phyloP scores from a whole-genome alignment of 1,140 invertebrate genomes.

The Orius insidiosus region DNA sequence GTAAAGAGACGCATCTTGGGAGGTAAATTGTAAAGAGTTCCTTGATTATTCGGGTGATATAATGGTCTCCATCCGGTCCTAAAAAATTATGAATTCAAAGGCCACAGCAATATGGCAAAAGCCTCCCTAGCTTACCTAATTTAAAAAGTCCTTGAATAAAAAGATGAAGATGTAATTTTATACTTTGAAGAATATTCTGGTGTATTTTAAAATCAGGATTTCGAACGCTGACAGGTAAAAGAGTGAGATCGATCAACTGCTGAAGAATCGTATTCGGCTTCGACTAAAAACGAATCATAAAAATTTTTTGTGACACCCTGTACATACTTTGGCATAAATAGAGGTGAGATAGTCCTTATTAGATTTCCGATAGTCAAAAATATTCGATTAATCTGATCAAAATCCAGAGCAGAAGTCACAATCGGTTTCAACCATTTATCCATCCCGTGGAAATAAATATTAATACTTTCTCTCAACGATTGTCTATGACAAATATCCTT shows the following conservation, averaged over 20 bases:
- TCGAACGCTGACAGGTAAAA: slow-evolving; percentile 13
- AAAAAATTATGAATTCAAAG: slow-evolving; percentile 7
- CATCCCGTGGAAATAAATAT: slow-evolving; percentile 10
- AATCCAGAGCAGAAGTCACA: background rate
- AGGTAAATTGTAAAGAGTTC: slow-evolving; percentile 14
- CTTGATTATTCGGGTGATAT: slow-evolving; percentile 11
- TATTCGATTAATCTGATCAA: background rate
- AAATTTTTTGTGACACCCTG: slow-evolving; percentile 3
- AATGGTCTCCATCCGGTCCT: slow-evolving; percentile 13
- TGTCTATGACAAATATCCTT: slow-evolving; percentile 13
- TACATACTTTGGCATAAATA: slow-evolving; percentile 14
- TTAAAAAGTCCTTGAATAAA: slow-evolving; percentile 16
- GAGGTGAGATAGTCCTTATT: slow-evolving; percentile 7
- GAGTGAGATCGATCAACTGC: slow-evolving; percentile 14
- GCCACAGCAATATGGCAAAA: slow-evolving; percentile 1
- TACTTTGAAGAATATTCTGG: slow-evolving; percentile 6
- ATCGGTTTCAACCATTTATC: slow-evolving; percentile 14
- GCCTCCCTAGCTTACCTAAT: slow-evolving; percentile 16
- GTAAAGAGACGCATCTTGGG: slow-evolving; percentile 9
- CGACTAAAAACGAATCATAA: slow-evolving; percentile 12
- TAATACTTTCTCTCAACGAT: slow-evolving; percentile 6
- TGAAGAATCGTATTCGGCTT: slow-evolving; percentile 17
- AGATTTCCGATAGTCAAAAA: slow-evolving; percentile 7
- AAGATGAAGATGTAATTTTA: slow-evolving; percentile 14
- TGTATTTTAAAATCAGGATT: slow-evolving; percentile 16